Evolutionary conservation across 1,140 invertebrate species (phyloP).

Genomic region (Drosophila malerkotliana): DNA sequence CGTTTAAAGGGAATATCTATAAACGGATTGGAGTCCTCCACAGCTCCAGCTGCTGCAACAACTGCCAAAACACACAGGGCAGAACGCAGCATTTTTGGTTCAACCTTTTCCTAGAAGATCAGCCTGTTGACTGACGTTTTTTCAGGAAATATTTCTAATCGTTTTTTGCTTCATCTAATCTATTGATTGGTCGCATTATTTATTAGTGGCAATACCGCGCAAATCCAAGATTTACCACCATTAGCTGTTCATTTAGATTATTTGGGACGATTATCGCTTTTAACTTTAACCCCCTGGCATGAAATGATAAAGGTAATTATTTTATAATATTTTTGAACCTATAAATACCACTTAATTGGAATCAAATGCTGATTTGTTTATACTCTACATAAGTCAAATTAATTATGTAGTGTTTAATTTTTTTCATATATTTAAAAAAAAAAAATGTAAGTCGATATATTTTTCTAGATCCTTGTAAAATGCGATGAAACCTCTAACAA

Average conservation of each 20-base stretch:
- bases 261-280: conserved; percentile 18
- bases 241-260: conserved; percentile 20
- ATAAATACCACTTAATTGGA: conserved; percentile 10
- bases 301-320: conserved; percentile 24
- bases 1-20: conserved; percentile 71
- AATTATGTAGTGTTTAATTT: no score
- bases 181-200: conserved; percentile 37
- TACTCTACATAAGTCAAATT: not conserved
- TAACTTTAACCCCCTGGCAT: not conserved
- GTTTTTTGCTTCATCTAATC: conserved; percentile 55
- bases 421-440: no score
- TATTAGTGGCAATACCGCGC: conserved; percentile 9
- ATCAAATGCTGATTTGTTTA: not conserved
- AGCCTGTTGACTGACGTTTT: conserved; percentile 29
- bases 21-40: conserved; percentile 45
- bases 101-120: conserved; percentile 13
- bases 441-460: no score
- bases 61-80: conserved; percentile 32
- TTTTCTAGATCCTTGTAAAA: no score
- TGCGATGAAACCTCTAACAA: not conserved
- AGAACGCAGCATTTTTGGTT: conserved; percentile 36
- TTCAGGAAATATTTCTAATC: conserved; percentile 4
- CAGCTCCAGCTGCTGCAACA: conserved; percentile 12
- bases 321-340: conserved; percentile 13
- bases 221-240: conserved; percentile 57